Base-by-base conservation (phyloP, 2,797 vertebrate genomes). In the Melanotaenia boesemani region DNA sequence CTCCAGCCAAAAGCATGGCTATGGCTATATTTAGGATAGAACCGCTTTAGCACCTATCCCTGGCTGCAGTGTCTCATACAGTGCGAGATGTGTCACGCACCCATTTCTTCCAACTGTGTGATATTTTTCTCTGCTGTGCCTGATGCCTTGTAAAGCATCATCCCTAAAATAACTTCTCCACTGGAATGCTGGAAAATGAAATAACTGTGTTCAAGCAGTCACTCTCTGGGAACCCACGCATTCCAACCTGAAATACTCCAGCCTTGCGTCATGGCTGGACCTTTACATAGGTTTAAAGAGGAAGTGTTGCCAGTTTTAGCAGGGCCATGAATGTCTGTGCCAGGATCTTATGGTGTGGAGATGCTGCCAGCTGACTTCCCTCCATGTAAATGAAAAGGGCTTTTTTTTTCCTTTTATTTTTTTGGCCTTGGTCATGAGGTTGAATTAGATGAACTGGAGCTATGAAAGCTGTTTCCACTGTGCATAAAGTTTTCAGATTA, bases 231-330 rank as follows among this genome's bases (percentile, higher is more conserved):
- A 87, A 86, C 89, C 85, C 81, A 88, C 77, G 74, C 87, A 79
- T 89, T 82, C 86, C 76, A 83, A 90, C 90, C 89, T 82, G 83
- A 94, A 95, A 94, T 92, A 95, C 88, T 77, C n/a, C 76, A 48
- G 79, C 74, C 85, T 89, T 87, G 89, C 92, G 91, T 95, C 93
- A 95, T 46, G 62, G 77, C 84, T 83, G 80, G 80, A 83, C 88
- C 76, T 83, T 82, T 77, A 79, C 78, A 78, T 88, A 72, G 87
- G 83, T 84, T 77, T 84, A 58, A 80, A 82, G 62, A 61, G 76
- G 65, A 70, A 72, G 66, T 18, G 69, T 58, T 85, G 92, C 90
- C 93, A 93, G 83, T 62, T 83, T 79, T 72, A 66, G 81, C 59
- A 30, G 72, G 81, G 55, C 80, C 59, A 74, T 74, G 76, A 80